These are phyloP conservation scores for Plecotus auritus DNA, from an alignment of 2,113 vertebrate species.

Conservation along the genomic window DNA sequence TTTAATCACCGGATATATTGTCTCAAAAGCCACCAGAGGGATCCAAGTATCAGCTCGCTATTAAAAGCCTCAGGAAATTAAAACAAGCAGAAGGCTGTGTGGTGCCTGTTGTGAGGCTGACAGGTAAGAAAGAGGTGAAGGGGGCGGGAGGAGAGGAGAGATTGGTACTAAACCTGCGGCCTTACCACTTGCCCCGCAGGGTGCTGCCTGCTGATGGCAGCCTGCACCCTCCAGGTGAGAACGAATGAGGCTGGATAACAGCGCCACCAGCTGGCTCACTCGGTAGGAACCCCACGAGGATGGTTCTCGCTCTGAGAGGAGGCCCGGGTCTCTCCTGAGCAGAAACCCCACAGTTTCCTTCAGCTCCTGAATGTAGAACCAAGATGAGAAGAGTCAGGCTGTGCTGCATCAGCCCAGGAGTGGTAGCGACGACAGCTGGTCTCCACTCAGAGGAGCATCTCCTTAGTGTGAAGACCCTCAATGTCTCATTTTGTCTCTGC, in stretches of 20 bases:
- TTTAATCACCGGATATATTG: neutral
- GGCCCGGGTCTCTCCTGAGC: conserved; percentile 32
- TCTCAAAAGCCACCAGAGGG: neutral
- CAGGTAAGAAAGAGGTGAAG: neutral
- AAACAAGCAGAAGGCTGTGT: neutral
- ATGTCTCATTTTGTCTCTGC: neutral
- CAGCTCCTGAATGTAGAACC: conserved; percentile 46
- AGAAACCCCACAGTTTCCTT: conserved; percentile 66
- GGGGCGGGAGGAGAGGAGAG: too few relatives aligned
- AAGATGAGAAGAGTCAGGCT: neutral
- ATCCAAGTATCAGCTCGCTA: neutral
- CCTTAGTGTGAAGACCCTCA: neutral
- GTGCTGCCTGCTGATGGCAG: neutral
- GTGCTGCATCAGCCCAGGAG: neutral
- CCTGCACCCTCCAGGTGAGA: conserved; percentile 22
- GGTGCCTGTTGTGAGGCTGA: neutral
- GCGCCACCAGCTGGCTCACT: neutral
- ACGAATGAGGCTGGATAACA: conserved; percentile 23
- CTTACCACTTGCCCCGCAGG: neutral
- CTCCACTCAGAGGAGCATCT: neutral
- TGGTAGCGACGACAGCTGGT: neutral
- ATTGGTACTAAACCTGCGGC: neutral
- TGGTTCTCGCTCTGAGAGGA: neutral
- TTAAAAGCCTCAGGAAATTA: neutral
- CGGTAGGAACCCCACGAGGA: neutral